Evolutionary conservation across 2,888 invertebrate genomes (phyloP).

Genomic region (Drosophila crucigera): DNA sequence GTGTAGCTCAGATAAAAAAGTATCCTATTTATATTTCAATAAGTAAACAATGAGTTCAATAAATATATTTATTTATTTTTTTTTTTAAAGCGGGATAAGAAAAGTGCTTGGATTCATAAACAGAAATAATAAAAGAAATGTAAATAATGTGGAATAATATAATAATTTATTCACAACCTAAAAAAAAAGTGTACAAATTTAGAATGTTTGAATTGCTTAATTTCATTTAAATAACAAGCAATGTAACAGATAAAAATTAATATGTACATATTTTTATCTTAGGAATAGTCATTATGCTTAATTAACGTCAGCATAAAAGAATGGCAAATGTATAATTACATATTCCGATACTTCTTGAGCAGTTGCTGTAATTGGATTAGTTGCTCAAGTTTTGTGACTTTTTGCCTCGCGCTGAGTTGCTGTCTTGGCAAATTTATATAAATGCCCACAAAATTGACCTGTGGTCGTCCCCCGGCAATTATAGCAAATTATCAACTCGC

Average conservation of each 20-base stretch:
- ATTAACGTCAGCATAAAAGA: background rate
- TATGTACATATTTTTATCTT: background rate
- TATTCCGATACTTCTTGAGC: background rate
- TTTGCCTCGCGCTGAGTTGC: constrained; percentile 48
- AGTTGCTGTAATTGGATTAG: constrained; percentile 58
- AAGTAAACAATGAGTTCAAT: background rate
- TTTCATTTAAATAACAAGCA: background rate
- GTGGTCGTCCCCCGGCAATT: constrained; percentile 76
- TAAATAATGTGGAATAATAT: background rate
- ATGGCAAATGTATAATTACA: background rate
- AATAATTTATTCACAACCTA: background rate
- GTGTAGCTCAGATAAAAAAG: background rate
- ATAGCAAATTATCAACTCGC: constrained; percentile 79
- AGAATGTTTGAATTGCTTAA: background rate
- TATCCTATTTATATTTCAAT: background rate
- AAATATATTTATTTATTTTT: background rate
- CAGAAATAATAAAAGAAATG: background rate
- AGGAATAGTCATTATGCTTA: background rate
- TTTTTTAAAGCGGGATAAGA: background rate
- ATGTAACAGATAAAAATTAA: background rate
- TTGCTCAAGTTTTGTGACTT: constrained; percentile 55
- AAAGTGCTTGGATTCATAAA: background rate
- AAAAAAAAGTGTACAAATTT: background rate
- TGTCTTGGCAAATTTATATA: constrained; percentile 72
- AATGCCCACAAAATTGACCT: constrained; percentile 79